Conservation (phyloP, 92 coral and sea anemone genomes). For the Heteractis magnifica region DNA sequence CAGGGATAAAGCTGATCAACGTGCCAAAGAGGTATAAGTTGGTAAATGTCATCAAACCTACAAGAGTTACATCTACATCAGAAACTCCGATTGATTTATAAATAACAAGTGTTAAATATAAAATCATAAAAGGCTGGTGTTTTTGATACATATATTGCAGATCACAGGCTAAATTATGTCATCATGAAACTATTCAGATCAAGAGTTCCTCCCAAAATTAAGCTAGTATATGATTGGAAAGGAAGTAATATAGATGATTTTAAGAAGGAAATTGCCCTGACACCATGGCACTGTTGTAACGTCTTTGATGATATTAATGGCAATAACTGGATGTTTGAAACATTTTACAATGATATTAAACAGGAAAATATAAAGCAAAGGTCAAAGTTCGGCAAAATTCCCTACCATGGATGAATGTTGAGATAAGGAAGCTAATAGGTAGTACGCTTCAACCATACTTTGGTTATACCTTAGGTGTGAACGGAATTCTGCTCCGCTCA, state of each 20-base stretch:
- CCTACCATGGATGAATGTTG: conserved; percentile 36
- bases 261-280: conserved; percentile 19
- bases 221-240: conserved; percentile 19
- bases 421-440: conserved; percentile 36
- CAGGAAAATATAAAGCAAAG: neutral
- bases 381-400: conserved; percentile 22
- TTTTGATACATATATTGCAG: conserved; percentile 27
- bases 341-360: too few species aligned
- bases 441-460: too few species aligned
- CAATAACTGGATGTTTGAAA: too few species aligned
- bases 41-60: neutral
- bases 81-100: neutral
- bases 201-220: conserved; percentile 45
- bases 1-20: too few species aligned
- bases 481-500: too few species aligned
- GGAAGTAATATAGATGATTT: neutral
- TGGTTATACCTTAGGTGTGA: too few species aligned
- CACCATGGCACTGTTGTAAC: conserved; percentile 24
- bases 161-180: conserved; percentile 38
- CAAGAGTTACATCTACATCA: neutral
- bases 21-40: too few species aligned
- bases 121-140: conserved; percentile 6
- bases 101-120: neutral
- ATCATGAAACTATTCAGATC: conserved; percentile 14
- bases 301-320: conserved; percentile 42